Evolutionary conservation across 2,113 vertebrate species (phyloP).

Genomic region (Rattus norvegicus): DNA sequence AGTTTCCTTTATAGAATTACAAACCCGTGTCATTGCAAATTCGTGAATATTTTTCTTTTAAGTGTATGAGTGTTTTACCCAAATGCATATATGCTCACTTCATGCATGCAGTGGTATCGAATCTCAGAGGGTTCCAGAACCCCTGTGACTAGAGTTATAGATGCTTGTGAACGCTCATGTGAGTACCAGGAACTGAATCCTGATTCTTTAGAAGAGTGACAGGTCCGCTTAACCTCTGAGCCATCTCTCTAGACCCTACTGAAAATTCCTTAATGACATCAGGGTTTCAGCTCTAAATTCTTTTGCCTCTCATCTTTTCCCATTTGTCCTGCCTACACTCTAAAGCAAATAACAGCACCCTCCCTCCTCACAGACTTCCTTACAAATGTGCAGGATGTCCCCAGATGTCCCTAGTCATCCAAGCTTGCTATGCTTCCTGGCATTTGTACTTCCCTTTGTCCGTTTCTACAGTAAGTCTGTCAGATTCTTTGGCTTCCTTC

Average conservation of each 20-base stretch:
- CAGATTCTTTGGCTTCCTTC: not conserved
- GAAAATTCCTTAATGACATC: not conserved
- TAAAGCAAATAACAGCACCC: not conserved
- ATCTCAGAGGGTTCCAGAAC: not conserved
- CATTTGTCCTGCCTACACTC: not conserved
- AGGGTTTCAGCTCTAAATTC: not conserved
- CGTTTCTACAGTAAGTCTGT: not conserved
- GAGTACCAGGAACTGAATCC: not conserved
- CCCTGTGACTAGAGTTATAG: not conserved
- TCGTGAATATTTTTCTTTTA: not conserved
- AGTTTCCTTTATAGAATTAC: not conserved
- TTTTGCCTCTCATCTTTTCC: not conserved
- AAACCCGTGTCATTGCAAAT: not conserved
- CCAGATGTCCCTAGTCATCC: not conserved
- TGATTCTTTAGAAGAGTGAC: not conserved
- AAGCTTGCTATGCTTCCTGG: not conserved
- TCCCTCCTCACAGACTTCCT: not conserved
- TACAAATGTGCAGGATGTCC: not conserved
- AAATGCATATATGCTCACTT: not conserved
- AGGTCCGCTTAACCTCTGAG: not conserved
- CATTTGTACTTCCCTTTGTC: not conserved
- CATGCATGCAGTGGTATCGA: too few relatives aligned
- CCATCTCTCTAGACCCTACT: not conserved
- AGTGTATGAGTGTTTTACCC: not conserved
- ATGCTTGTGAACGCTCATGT: not conserved